Percentiles rank a stretch among this genome's conserved stretches.
phyloP scores from a whole-genome alignment of 2,888 invertebrate genomes.

The Ormyrus nitidulus region DNA sequence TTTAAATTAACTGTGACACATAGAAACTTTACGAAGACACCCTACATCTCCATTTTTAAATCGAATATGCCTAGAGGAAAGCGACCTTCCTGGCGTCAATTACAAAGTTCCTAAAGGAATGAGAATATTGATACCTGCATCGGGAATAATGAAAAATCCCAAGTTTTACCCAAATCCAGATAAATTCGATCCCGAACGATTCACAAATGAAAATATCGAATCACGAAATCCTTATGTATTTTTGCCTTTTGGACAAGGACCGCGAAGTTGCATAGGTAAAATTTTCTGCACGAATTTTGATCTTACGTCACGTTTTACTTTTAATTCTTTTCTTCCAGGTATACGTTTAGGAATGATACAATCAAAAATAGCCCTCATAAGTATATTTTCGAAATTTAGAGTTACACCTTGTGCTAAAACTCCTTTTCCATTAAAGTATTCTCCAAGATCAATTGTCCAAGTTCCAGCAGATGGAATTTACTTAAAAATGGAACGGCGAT shows the following conservation, averaged over 20 bases:
- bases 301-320: not conserved
- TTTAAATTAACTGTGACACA: too few relatives aligned
- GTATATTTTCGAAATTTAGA: conserved; percentile 23
- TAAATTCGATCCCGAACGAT: conserved; percentile 77
- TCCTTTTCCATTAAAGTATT: conserved; percentile 33
- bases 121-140: conserved; percentile 70
- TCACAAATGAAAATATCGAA: conserved; percentile 70
- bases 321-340: not conserved
- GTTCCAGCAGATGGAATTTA: conserved; percentile 24
- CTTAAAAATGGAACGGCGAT: conserved; percentile 25
- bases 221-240: conserved; percentile 65
- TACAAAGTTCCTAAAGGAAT: conserved; percentile 64
- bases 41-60: conserved; percentile 69
- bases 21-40: conserved; percentile 72
- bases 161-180: conserved; percentile 76
- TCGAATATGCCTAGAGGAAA: conserved; percentile 69
- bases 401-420: conserved; percentile 25
- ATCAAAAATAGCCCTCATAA: conserved; percentile 51
- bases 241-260: conserved; percentile 69
- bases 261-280: conserved; percentile 67
- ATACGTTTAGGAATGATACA: conserved; percentile 50
- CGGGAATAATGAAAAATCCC: conserved; percentile 75
- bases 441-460: conserved; percentile 29
- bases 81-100: conserved; percentile 58
- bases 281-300: not conserved